Evolutionary conservation across 2,888 invertebrate species (phyloP), one percentile per base, ranked within the genome.

Genomic region (Eristalinus aeneus): DNA sequence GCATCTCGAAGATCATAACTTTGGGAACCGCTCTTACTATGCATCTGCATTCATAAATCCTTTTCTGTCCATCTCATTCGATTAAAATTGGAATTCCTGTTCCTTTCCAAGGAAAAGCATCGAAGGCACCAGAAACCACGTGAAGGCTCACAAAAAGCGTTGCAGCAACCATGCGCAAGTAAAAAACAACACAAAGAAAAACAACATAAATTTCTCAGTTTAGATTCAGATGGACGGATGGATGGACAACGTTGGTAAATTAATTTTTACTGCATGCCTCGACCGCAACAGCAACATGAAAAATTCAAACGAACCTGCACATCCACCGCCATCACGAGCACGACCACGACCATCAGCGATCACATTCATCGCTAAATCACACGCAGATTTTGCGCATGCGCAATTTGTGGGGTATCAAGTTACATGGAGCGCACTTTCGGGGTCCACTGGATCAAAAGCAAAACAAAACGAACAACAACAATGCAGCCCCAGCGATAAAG

Each of bases 301-400:
- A n/a, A n/a, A n/a, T n/a, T 2, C 27, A 54, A 16, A 23, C 53
- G 36, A 23, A 78, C 11, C 22, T 11, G 12, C 10, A 65, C 27
- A 71, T 58, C 31, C 23, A 54, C 64, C 69, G 63, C 68, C 34
- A 69, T 34, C 68, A 36, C 36, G 34, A 34, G 12, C 58, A 27
- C 56, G 23, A 12, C 4, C 22, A 12, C 56, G 22, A 61, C 32
- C 63, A 63, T 34, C 63, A 71, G 23, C 72, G 63, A 79, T 79
- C 36, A 53, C 68, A 72, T 72, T 46, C 73, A 79, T 73, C 73
- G 67, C 53, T 63, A 73, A 79, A 63, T 67, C 68, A 68, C 73
- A 68, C 79, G 73, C 73, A 73, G 54, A 34, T 79, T 79, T 79
- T 73, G 79, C 79, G 79, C 73, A 73, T 73, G 73, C 73, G 73